Evolutionary conservation across 2,113 vertebrate genomes (phyloP), one percentile per base, ranked within the genome.

Genomic region (Otus sunia): DNA sequence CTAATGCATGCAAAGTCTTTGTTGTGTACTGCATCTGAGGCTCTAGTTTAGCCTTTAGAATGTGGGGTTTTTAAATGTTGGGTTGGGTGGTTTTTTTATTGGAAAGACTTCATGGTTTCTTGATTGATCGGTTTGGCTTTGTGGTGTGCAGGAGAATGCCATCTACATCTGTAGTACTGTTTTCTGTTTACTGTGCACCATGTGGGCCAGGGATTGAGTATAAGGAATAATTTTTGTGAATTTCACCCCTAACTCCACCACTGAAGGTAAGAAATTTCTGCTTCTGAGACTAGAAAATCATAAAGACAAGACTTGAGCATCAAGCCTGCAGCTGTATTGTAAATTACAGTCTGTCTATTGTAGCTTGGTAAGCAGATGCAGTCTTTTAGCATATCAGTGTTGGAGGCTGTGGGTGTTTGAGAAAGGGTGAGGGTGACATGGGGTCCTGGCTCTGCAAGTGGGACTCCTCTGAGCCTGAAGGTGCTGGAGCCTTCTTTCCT

Each of bases 121-220:
- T 86, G 69, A 64, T 92, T 92, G 89, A 41, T 62, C 81, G 62
- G 25, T 95, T 86, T 95, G 80, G 62, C 83, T 96, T 91, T 92
- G 84, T 95, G 84, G 81, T 80, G 32, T 69, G 50, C 37, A 47
- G 79, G 27, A 92, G 73, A 86, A 75, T 36, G 43, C 59, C 32
- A 6, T 73, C 20, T 64, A 16, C 22, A 13, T 58, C 29, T 8
- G 1, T 58, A 85, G 45, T 52, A 64, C 19, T 84, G n/a, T 27
- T 84, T 77, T 91, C 20, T 72, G 23, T 89, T 67, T 62, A 50
- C 41, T 75, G n/a, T 60, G n/a, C 7, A 50, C 32, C 8, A 8
- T 81, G 53, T 64, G 16, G 76, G 37, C 50, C 37, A 77, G 69
- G 21, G 18, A 22, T 62, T 62, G 66, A 82, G 45, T 52, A 12